These are phyloP conservation scores for Lasaia peninsularis DNA, from an alignment of 1,140 invertebrate genomes.

Conservation along the genomic window DNA sequence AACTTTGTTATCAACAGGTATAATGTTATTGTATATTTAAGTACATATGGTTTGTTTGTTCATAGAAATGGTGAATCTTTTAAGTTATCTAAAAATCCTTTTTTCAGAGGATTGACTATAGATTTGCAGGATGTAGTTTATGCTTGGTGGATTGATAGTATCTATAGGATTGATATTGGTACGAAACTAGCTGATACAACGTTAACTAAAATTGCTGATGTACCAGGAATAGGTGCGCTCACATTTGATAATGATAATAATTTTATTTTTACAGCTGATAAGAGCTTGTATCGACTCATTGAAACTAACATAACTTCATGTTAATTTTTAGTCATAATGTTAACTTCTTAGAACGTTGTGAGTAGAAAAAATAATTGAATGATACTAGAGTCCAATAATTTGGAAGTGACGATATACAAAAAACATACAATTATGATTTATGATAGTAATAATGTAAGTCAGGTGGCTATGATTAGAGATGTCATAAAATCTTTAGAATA, in stretches of 20 bases:
- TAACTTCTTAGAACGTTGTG: no score
- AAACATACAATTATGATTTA: no score
- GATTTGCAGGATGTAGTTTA: constrained; percentile 51
- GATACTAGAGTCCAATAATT: no score
- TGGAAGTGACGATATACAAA: no score
- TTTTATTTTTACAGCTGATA: constrained; percentile 49
- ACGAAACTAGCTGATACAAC: constrained; percentile 37
- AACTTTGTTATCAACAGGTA: constrained; percentile 55
- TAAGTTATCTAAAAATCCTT: constrained; percentile 47
- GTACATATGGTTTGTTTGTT: constrained; percentile 43
- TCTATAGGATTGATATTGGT: constrained; percentile 51
- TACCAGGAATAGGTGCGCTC: constrained; percentile 45
- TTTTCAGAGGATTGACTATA: constrained; percentile 54
- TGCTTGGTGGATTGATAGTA: constrained; percentile 62
- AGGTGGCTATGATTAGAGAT: no score
- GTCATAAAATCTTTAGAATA: no score
- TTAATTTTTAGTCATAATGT: constrained; percentile 14
- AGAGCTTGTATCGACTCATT: constrained; percentile 41
- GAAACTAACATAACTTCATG: constrained; percentile 34
- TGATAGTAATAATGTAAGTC: no score
- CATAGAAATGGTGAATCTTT: constrained; percentile 32
- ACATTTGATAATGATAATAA: constrained; percentile 65
- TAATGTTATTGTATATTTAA: constrained; percentile 46
- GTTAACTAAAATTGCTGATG: constrained; percentile 39
- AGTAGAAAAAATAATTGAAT: no score